These are phyloP conservation scores for Umimayanthus kanabou DNA, from an alignment of 92 coral and sea anemone genomes.

Conservation along the genomic window DNA sequence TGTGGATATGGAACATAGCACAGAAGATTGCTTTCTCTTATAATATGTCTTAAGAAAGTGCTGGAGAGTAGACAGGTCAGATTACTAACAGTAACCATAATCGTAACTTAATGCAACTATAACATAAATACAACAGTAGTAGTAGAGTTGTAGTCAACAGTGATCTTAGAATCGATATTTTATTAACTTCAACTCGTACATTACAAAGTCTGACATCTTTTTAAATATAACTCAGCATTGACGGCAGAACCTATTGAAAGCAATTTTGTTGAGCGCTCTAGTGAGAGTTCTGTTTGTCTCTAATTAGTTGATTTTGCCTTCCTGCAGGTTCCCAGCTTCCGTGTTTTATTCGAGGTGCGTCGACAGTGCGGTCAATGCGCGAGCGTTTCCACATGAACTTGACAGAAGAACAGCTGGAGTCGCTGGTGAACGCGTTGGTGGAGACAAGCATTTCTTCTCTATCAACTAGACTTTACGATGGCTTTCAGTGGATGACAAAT, in stretches of 20 bases:
- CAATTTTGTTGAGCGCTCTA: neutral
- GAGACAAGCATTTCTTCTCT: slow-evolving; percentile 95
- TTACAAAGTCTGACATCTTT: no score
- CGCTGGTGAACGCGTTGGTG: slow-evolving; percentile 85
- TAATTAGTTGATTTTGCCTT: neutral
- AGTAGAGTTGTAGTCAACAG: neutral
- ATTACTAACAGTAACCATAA: no score
- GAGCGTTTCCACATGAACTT: slow-evolving; percentile 97
- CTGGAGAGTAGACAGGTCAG: no score
- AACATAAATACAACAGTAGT: neutral
- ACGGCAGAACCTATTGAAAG: no score
- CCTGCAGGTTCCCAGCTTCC: slow-evolving; percentile 92
- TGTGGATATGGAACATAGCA: no score
- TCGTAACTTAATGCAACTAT: neutral
- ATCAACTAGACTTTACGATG: slow-evolving; percentile 95
- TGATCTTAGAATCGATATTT: neutral
- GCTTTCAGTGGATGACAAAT: slow-evolving; percentile 96
- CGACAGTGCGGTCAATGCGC: slow-evolving; percentile 91
- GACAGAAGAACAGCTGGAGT: slow-evolving; percentile 95
- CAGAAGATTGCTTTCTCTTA: no score
- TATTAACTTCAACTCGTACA: neutral
- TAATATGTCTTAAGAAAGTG: no score
- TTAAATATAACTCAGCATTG: neutral
- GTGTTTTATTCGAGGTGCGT: slow-evolving; percentile 94
- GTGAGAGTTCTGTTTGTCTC: neutral